Evolutionary conservation across 2,113 vertebrate species (phyloP), one percentile per base, ranked within the genome.

Genomic region (Neoarius graeffei): DNA sequence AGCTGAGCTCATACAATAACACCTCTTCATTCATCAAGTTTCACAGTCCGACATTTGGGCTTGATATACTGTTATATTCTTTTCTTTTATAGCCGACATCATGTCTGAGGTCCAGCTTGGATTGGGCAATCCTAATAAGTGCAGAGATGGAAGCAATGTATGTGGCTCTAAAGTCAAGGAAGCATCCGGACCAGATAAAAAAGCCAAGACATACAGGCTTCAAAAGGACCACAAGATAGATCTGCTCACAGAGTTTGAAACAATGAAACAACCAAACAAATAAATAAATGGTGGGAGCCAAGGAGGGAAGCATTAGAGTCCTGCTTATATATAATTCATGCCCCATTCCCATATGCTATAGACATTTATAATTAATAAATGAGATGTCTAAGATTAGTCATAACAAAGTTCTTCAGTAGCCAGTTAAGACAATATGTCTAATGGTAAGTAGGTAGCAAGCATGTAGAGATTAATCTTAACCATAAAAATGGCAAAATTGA

Each of bases 1-100:
- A 73, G 42, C 42, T 83, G 25, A 83, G 74, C 66, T 77, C 86
- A 67, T 77, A 17, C 11, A 42, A 89, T 35, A 79, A 77, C n/a
- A 85, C 85, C 89, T 91, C 89, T 87, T 89, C 84, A 91, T 93
- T 88, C 19, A 91, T 91, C 69, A 52, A 23, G 74, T 89, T 90
- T 91, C 71, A 81, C 83, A 84, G 83, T 91, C 48, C 71, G 56
- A 89, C 89, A 92, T 91, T 93, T 93, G 90, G 91, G 88, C 87
- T 85, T 88, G 62, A 90, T 90, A 89, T 86, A 89, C 90, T 69
- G 83, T 52, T 27, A 42, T 89, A 80, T 88, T 91, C 81, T 90
- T 73, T 91, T 82, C 89, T 11, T 79, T 80, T 83, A 79, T 30
- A 62, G 80, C 88, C 84, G 64, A 66, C 84, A 62, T 74, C 56